Base-by-base conservation (phyloP, 2,797 vertebrate species). In the Ctenosaura bakeri region DNA sequence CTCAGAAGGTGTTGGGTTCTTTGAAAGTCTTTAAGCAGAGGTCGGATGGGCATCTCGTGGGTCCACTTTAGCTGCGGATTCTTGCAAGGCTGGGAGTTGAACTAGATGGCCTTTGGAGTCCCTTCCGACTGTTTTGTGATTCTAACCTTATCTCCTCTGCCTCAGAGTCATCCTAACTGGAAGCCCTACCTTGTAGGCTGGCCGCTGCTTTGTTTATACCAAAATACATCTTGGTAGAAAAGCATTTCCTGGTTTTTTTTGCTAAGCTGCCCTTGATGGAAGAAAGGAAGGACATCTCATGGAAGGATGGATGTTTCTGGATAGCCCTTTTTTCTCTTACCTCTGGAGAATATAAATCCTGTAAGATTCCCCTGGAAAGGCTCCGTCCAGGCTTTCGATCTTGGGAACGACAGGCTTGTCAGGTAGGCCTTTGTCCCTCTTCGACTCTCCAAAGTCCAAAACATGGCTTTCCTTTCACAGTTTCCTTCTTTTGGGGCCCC, bases 181-280 rank as follows among this genome's bases (percentile, higher is more conserved):
- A 20, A 64, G 10, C 66, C 29, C 32, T 66, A 32, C 76, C 52
- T 46, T 52, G 38, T 22, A 5, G 4, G 20, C 10, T 1, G 22
- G 26, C 35, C 12, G 4, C 0, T 2, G 54, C 6, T 12, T 16
- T 91, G 64, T 91, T 91, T 86, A 89, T 86, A 76, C 16, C 87
- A 86, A 86, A 91, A 91, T n/a, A 91, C 6, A 86, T 13, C 54
- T 24, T 6, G 8, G 32, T n/a, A 50, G 18, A 62, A 73, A n/a
- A 18, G 52, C 14, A 56, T 54, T 86, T 89, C 87, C 90, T 79
- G 76, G n/a, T 24, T 6, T 29, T 85, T 46, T 85, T 46, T 9
- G 52, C 64, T 46, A 6, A 3, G 35, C 59, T 85, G 38, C 24
- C 82, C 76, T 79, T 79, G 32, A 24, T 13, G 0, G 52, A 35